These are phyloP conservation scores for Hymenopus coronatus DNA, from an alignment of 2,888 invertebrate genomes.

Conservation along the genomic window DNA sequence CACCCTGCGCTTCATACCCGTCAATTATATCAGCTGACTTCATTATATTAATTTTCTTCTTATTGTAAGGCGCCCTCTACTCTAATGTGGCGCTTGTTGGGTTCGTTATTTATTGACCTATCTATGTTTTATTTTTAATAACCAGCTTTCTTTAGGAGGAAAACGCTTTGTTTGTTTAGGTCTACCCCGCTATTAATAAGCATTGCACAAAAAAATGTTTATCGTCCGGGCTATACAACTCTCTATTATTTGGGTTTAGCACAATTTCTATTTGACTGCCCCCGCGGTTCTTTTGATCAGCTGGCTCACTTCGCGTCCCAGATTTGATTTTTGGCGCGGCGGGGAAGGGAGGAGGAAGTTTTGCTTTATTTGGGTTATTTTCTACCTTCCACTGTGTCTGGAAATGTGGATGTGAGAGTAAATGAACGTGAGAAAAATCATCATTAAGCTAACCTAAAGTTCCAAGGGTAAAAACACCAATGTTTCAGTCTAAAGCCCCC, in stretches of 20 bases:
- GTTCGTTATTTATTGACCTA: neutral
- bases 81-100: neutral
- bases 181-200: neutral
- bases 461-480: too few species aligned
- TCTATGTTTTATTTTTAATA: neutral
- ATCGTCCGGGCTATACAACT: neutral
- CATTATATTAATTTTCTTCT: neutral
- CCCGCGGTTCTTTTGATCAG: too few species aligned
- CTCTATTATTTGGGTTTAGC: neutral
- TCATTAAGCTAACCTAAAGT: too few species aligned
- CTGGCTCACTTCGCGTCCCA: too few species aligned
- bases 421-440: too few species aligned
- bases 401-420: too few species aligned
- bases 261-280: too few species aligned
- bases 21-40: neutral
- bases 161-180: neutral
- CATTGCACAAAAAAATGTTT: neutral
- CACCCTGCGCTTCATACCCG: neutral
- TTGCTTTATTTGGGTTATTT: too few species aligned
- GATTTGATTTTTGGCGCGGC: too few species aligned
- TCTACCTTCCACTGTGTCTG: too few species aligned
- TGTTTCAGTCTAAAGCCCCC: too few species aligned
- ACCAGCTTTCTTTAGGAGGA: neutral
- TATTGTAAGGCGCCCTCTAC: neutral
- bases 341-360: too few species aligned